Conservation (phyloP, 2,113 vertebrate species). For the Notechis scutatus region DNA sequence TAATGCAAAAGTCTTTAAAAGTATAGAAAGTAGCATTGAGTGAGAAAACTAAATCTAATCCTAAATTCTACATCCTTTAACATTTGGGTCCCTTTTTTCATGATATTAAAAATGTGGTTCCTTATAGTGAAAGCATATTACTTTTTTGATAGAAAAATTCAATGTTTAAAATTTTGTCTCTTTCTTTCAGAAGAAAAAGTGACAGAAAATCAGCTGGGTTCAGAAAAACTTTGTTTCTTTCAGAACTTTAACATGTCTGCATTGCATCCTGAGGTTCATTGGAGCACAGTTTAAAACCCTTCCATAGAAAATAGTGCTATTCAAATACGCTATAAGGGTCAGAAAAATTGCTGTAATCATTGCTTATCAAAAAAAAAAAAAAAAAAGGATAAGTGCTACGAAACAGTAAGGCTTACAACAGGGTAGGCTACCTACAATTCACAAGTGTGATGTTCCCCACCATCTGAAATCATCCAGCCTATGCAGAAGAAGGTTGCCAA, state of each 20-base stretch:
- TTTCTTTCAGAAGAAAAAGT: background rate
- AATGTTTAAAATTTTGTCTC: background rate
- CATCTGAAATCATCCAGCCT: background rate
- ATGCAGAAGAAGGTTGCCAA: background rate
- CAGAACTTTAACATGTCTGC: background rate
- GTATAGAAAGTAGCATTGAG: background rate
- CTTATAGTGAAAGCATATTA: background rate
- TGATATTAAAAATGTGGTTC: background rate
- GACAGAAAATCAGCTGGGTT: background rate
- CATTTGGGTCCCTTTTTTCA: background rate
- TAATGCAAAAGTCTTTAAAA: background rate
- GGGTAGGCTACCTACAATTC: background rate
- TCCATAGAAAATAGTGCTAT: background rate
- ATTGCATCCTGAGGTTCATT: background rate
- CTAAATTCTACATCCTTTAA: background rate
- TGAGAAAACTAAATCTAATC: background rate
- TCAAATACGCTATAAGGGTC: background rate
- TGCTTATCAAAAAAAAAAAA: background rate
- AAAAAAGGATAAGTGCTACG: background rate
- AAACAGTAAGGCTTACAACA: background rate
- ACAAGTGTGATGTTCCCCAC: background rate
- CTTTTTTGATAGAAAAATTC: background rate
- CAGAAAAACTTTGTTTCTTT: background rate
- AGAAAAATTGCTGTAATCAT: background rate
- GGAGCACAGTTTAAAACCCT: background rate